Percentiles rank a stretch among this genome's conserved stretches.
Conservation (phyloP, 2,888 invertebrate genomes). For the Drosophila subquinaria region DNA sequence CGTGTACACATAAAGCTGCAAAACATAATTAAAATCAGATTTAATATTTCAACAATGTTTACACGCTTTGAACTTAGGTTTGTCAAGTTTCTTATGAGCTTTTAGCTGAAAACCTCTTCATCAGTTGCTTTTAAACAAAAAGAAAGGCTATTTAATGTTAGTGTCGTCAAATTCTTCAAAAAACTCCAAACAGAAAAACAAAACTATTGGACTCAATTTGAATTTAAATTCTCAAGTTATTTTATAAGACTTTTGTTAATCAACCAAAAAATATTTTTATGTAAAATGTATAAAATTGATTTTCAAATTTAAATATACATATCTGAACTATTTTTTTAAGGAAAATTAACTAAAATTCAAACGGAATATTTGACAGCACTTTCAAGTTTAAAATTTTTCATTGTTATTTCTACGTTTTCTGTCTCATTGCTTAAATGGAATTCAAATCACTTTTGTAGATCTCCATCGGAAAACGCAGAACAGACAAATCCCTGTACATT, state of each 20-base stretch:
- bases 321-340: too few species aligned
- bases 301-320: too few species aligned
- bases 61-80: not conserved
- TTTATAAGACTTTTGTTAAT: too few species aligned
- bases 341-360: too few species aligned
- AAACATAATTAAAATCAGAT: not conserved
- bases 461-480: conserved; percentile 1
- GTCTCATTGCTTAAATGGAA: conserved; percentile 5
- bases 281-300: too few species aligned
- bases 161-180: too few species aligned
- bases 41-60: not conserved
- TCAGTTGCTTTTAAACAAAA: not conserved
- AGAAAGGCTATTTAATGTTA: not conserved
- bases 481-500: conserved; percentile 34
- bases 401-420: not conserved
- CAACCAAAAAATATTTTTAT: too few species aligned
- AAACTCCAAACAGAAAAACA: too few species aligned
- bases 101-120: not conserved
- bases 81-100: not conserved
- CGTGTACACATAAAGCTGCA: not conserved
- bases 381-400: not conserved
- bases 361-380: too few species aligned
- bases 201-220: too few species aligned
- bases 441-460: conserved; percentile 19
- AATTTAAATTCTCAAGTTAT: too few species aligned